Evolutionary conservation across 2,888 invertebrate genomes (phyloP), one percentile per base, ranked within the genome.

Genomic region (Nomada flava): DNA sequence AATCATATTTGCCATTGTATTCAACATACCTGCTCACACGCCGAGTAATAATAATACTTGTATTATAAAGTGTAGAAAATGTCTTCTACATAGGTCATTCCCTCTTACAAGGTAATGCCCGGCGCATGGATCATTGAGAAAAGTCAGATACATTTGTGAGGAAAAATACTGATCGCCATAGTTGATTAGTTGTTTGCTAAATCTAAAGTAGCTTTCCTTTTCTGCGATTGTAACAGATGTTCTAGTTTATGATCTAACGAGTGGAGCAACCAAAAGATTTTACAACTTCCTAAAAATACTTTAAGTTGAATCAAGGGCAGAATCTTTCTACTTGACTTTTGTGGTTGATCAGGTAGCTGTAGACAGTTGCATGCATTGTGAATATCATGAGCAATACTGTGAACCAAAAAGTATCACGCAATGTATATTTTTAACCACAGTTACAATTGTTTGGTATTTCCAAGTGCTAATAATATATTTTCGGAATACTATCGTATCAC

Each of bases 1-100:
- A 55, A 84, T 67, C 79, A 64, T 88, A 87, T 89, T 85, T 71
- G 81, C 83, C 83, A 85, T 84, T 86, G 63, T 78, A 85, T 78
- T 73, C 68, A 73, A 86, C 76, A 76, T 85, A 88, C 79, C 74
- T 76, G 72, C 79, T 76, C 76, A 69, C 81, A 79, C 81, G 80
- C 80, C 81, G 75, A 81, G 81, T 81, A 83, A 83, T 78, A 76
- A 82, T 80, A 83, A 85, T 89, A 85, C 69, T 64, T 67, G 69
- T 77, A 86, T 68, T 55, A 71, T 83, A 71, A 77, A 83, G 57
- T 81, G 72, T 81, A 68, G 47, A 65, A 79, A 81, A 81, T 62
- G 74, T 82, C 76, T 74, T 84, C 79, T 76, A 55, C 23, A 59
- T 79, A 79, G 69, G 70, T 78, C 70, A 60, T 77, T 80, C 78